Evolutionary conservation across 2,888 invertebrate species (phyloP).

Genomic region (Aplocera efformata): DNA sequence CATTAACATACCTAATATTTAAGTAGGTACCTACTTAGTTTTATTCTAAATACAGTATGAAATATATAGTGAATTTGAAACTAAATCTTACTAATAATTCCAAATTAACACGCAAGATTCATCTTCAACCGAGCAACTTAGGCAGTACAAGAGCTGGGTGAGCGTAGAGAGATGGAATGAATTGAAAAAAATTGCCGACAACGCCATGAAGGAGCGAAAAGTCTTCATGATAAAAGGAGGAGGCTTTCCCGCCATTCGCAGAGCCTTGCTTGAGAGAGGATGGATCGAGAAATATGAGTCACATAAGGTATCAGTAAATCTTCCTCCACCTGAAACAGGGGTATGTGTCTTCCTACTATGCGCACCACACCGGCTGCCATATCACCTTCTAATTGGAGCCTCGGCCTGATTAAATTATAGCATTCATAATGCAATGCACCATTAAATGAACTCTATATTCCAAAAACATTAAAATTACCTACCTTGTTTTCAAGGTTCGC

Average conservation of each 20-base stretch:
- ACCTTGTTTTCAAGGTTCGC: conserved; percentile 48
- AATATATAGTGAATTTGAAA: too few species aligned
- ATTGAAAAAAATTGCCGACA: conserved; percentile 82
- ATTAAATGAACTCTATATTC: background rate
- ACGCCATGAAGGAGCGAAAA: conserved; percentile 82
- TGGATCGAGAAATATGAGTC: conserved; percentile 86
- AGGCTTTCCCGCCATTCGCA: conserved; percentile 85
- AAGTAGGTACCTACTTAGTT: conserved; percentile 1
- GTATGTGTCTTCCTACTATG: conserved; percentile 9
- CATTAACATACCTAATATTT: too few species aligned
- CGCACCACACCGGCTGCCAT: conserved; percentile 14
- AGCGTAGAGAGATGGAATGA: conserved; percentile 83
- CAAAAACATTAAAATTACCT: background rate
- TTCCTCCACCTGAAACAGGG: conserved; percentile 12
- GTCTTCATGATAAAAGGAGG: conserved; percentile 87
- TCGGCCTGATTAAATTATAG: conserved; percentile 1
- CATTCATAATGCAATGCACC: conserved; percentile 4
- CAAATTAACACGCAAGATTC: conserved; percentile 17
- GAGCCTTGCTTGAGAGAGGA: conserved; percentile 84
- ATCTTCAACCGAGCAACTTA: conserved; percentile 65
- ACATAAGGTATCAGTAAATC: conserved; percentile 53
- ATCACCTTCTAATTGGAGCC: conserved; percentile 8
- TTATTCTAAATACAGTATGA: conserved; percentile 12
- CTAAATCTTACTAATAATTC: conserved; percentile 2
- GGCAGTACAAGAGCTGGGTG: conserved; percentile 78